Evolutionary conservation across 1,140 invertebrate species (phyloP).

Genomic region (Bursaphelenchus mucronatus): DNA sequence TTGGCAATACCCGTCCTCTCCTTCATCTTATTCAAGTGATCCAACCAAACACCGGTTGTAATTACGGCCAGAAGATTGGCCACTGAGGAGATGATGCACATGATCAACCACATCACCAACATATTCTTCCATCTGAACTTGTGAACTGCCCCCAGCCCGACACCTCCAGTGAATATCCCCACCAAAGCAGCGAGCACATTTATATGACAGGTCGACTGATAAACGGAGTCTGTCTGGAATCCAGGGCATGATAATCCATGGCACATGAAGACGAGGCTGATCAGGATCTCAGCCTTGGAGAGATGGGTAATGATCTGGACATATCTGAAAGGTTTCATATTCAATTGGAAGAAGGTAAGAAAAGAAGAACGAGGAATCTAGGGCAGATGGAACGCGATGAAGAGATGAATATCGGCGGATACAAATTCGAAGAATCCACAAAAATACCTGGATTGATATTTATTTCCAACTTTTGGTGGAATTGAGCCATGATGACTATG

Average conservation of each 20-base stretch:
- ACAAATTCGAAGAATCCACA: too few relatives aligned
- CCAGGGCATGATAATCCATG: slow-evolving; percentile 56
- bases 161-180: slow-evolving; percentile 53
- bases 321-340: slow-evolving; percentile 33
- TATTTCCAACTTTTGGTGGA: too few relatives aligned
- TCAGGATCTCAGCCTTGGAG: slow-evolving; percentile 55
- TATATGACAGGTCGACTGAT: slow-evolving; percentile 57
- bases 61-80: slow-evolving; percentile 57
- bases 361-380: too few relatives aligned
- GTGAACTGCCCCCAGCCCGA: slow-evolving; percentile 55
- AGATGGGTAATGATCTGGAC: slow-evolving; percentile 55
- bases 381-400: too few relatives aligned
- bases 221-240: slow-evolving; percentile 49
- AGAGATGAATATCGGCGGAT: too few relatives aligned
- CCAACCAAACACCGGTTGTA: slow-evolving; percentile 58
- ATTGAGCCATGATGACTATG: too few relatives aligned
- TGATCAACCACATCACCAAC: slow-evolving; percentile 57
- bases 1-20: slow-evolving; percentile 55
- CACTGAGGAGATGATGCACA: slow-evolving; percentile 58
- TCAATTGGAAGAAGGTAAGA: too few relatives aligned
- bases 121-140: slow-evolving; percentile 56
- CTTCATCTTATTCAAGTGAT: slow-evolving; percentile 58
- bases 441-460: too few relatives aligned
- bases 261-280: slow-evolving; percentile 51
- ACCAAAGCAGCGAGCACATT: slow-evolving; percentile 57